Conservation (phyloP, 2,888 invertebrate species). For the Sesia bembeciformis region DNA sequence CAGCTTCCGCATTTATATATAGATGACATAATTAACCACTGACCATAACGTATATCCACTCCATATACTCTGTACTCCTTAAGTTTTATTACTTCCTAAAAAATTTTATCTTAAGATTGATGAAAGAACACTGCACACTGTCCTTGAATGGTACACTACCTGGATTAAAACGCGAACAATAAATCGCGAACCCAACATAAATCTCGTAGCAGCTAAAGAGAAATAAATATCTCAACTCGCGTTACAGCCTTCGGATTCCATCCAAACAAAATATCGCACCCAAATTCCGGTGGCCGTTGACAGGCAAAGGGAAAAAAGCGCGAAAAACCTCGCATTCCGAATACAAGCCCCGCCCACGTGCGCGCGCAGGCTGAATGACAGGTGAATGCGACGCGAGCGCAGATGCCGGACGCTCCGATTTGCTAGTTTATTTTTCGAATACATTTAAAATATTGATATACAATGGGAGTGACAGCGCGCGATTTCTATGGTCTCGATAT, state of each 20-base stretch:
- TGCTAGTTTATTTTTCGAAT: slow-evolving; percentile 52
- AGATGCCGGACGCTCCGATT: slow-evolving; percentile 46
- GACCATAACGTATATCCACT: no score
- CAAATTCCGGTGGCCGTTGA: slow-evolving; percentile 61
- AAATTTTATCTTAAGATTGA: not conserved
- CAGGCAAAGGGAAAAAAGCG: slow-evolving; percentile 57
- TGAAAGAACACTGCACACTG: slow-evolving; percentile 1
- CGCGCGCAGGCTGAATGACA: slow-evolving; percentile 48
- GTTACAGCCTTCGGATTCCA: slow-evolving; percentile 65
- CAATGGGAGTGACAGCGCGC: slow-evolving; percentile 53
- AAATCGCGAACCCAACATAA: slow-evolving; percentile 49
- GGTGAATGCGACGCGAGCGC: slow-evolving; percentile 62
- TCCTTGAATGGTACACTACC: slow-evolving; percentile 29
- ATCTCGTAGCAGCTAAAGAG: slow-evolving; percentile 38
- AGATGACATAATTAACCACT: no score
- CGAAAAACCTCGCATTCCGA: slow-evolving; percentile 50
- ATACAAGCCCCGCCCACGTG: slow-evolving; percentile 54
- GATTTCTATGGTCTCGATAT: slow-evolving; percentile 24
- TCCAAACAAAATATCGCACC: slow-evolving; percentile 69
- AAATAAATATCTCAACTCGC: slow-evolving; percentile 61
- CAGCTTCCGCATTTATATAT: no score
- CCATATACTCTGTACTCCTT: not conserved
- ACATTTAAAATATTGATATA: slow-evolving; percentile 60
- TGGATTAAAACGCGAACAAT: slow-evolving; percentile 45
- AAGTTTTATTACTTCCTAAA: not conserved